Base-by-base conservation (phyloP, 2,888 invertebrate genomes). In the Cosmia pyralina region DNA sequence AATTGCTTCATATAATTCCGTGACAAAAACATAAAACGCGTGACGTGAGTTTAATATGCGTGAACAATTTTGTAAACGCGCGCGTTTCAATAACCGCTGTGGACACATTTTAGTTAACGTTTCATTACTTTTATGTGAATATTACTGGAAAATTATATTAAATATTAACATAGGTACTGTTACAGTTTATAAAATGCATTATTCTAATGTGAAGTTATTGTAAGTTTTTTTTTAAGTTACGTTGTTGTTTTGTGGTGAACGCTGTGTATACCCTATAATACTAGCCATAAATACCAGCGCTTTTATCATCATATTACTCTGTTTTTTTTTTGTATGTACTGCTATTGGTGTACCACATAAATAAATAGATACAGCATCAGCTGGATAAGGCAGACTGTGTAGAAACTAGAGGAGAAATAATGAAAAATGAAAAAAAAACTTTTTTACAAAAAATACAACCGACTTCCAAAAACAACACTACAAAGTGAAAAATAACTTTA, bases 31-130 rank as follows among this genome's bases (percentile, higher is more conserved):
- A 77, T 75, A 83, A 82, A 78, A 75, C 58, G 77, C 77, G 85
- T 79, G 77, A 85, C 83, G 75, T n/a, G 72, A 64, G 52, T 79
- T 78, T 81, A 85, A 83, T 81, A 77, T 75, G 81, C 81, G 83
- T 77, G 83, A 79, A 82, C 68, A 72, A 57, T 77, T 77, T 81
- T 72, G 77, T 79, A 77, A 79, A 74, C 79, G 77, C 68, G 15
- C 34, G 72, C 74, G 63, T 78, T 78, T 72, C 78, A 71, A 74
- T 81, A 71, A 77, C 73, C 68, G 58, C 60, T 52, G 52, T 46
- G 69, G 48, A 58, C 62, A 59, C 44, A 72, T 72, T 76, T 81
- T 76, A 65, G 64, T 72, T 46, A 41, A 22, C 48, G 34, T 81
- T 68, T 68, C 81, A 70, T 70, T 68, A 65, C 63, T 48, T 67